Evolutionary conservation across 2,797 vertebrate genomes (phyloP), one percentile per base, ranked within the genome.

Genomic region (Scarus forsteni): DNA sequence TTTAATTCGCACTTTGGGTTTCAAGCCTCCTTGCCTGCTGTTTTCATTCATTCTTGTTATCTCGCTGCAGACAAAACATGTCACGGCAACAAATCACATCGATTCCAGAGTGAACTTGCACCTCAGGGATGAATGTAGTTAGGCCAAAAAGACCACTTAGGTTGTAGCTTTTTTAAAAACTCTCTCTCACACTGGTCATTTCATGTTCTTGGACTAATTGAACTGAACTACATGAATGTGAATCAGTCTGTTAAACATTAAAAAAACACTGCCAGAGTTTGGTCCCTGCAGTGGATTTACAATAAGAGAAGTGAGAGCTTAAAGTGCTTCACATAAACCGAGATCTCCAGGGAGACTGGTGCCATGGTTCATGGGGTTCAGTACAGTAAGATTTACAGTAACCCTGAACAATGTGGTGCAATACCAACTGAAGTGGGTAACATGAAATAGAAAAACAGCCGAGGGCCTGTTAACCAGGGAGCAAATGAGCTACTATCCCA

Each of bases 391-490:
- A 27, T 4, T 27, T 27, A 27, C 27, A 27, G 27, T 27, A 27
- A 27, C 27, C 2, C 27, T 27, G 27, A 27, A 66, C 59, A 78
- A 63, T 69, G 27, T 27, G 67, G 69, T 35, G 44, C 45, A 60
- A 10, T 70, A 54, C 89, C 92, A 86, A 27, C 2, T 85, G 87
- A 88, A 92, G 85, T 86, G 91, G 91, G 27, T 27, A 27, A 27
- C 27, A 27, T 2, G 27, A 27, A 27, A 2, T 27, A 27, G 4
- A 27, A 27, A 27, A 27, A 27, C 4, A 27, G 27, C 4, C 4
- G 27, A 27, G 2, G 2, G 27, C 27, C 27, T 27, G 27, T 27
- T 27, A 27, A 27, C 27, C 4, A 27, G 27, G 27, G 27, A 27
- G 27, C 27, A 27, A 27, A 27, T 27, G 27, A 27, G 2, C 4